Evolutionary conservation across 2,888 invertebrate genomes (phyloP), one percentile per base, ranked within the genome.

Genomic region (Aphodius granarius): DNA sequence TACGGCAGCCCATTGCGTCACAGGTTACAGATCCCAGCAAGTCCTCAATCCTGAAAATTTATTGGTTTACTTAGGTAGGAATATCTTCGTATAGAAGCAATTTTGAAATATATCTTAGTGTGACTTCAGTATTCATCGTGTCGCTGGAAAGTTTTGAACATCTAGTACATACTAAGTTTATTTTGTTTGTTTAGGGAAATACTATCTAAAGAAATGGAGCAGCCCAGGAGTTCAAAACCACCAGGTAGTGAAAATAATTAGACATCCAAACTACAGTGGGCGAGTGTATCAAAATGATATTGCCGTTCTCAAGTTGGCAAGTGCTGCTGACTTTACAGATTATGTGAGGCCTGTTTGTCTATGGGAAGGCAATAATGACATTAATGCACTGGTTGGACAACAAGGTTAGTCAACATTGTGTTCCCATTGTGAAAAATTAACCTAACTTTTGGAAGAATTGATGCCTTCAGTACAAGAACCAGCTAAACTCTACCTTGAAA

Each of bases 1-100:
- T 15, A 86, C 86, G 0, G 87, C 84, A 1, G 87, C 85, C 1
- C 87, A 86, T 79, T 87, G 87, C 77, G 85, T 87, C 4, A 85
- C 86, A 0, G 81, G 79, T 68, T 81, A 82, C 0, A 81, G 82
- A 66, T 84, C 82, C 0, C 83, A 81, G 23, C 78, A 77, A 66
- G 78, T 83, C 0, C 82, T 87, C 0, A 84, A 86, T 71, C 81
- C 86, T 2, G 82, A 85, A 43, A 82, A 82, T 70, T 75, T 88
- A 5, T 75, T 87, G 5, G 79, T 86, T 5, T 87, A 86, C 78
- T 81, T 88, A 70, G 88, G 88, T 81, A 83, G 66, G 19, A 72
- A 18, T 9, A 16, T 5, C 66, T 5, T 68, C 19, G 13, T n/a
- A n/a, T n/a, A n/a, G n/a, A n/a, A n/a, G n/a, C n/a, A n/a, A n/a